These are phyloP conservation scores for Hyphantria cunea DNA, from an alignment of 1,140 invertebrate genomes.

Conservation along the genomic window DNA sequence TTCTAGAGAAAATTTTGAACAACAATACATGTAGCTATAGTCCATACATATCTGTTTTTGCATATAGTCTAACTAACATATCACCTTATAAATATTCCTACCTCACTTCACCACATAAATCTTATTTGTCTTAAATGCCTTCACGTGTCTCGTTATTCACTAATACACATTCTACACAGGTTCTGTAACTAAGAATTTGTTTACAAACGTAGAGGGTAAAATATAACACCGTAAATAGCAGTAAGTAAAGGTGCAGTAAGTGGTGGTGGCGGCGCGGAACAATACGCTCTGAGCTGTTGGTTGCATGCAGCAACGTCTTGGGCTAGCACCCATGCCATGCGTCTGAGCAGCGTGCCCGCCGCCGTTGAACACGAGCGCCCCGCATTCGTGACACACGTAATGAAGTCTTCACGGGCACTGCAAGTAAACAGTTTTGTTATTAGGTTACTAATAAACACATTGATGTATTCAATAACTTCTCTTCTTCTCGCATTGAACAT, in stretches of 20 bases:
- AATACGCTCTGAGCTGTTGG: slow-evolving; percentile 57
- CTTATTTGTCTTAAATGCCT: too few species aligned
- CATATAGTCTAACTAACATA: too few species aligned
- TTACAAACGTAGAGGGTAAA: slow-evolving; percentile 55
- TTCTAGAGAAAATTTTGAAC: too few species aligned
- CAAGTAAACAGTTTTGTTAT: slow-evolving; percentile 17
- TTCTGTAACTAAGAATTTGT: neutral
- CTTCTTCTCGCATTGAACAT: too few species aligned
- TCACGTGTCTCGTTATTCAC: too few species aligned
- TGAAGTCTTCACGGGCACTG: slow-evolving; percentile 71
- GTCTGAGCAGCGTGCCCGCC: slow-evolving; percentile 52
- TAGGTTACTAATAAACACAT: too few species aligned
- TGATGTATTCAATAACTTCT: too few species aligned
- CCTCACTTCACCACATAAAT: too few species aligned
- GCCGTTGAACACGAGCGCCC: slow-evolving; percentile 54
- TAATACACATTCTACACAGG: too few species aligned
- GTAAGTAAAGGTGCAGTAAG: slow-evolving; percentile 51
- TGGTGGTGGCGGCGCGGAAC: slow-evolving; percentile 46
- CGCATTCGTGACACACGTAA: slow-evolving; percentile 59
- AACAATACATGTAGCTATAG: too few species aligned
- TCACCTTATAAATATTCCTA: too few species aligned
- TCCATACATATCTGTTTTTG: too few species aligned
- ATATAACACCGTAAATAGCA: slow-evolving; percentile 42
- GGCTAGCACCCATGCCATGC: slow-evolving; percentile 71
- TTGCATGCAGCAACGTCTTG: slow-evolving; percentile 68